Percentiles rank a stretch among this genome's conserved stretches.
These are phyloP conservation scores for Rhagologus leucostigma DNA, from an alignment of 2,113 vertebrate genomes.

Conservation along the genomic window DNA sequence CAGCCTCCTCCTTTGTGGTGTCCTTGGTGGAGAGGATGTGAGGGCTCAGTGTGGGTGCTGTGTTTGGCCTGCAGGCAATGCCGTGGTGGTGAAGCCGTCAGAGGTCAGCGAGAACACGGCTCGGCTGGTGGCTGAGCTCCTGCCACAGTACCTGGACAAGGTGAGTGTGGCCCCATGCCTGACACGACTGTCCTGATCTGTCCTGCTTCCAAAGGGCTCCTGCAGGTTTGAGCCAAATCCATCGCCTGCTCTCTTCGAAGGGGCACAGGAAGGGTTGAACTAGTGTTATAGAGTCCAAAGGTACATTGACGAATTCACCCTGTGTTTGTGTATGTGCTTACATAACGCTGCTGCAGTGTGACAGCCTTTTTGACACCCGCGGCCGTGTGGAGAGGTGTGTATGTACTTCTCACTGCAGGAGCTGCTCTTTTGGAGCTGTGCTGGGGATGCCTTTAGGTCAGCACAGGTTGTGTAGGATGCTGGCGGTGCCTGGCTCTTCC, in stretches of 20 bases:
- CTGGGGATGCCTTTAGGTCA: background rate
- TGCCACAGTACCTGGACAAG: conserved; percentile 90
- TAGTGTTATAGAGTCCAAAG: background rate
- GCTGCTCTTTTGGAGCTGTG: background rate
- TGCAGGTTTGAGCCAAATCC: fast-evolving
- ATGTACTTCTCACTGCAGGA: background rate
- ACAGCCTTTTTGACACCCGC: background rate
- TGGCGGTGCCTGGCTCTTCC: background rate
- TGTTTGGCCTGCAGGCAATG: conserved; percentile 78
- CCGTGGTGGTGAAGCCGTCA: conserved; percentile 88
- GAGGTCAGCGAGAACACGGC: conserved; percentile 85
- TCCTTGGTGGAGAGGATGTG: fast-evolving
- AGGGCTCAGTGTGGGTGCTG: fast-evolving
- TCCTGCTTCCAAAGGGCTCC: background rate
- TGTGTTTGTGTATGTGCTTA: background rate
- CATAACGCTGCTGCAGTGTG: fast-evolving
- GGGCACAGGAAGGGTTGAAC: background rate
- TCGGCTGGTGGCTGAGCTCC: conserved; percentile 76
- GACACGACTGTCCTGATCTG: background rate
- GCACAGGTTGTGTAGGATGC: background rate
- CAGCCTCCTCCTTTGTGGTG: fast-evolving
- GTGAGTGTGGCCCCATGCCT: conserved; percentile 44
- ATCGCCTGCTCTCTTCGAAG: background rate
- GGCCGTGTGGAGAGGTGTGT: background rate
- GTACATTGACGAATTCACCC: fast-evolving